These are phyloP conservation scores for Rhysida immarginata DNA, from an alignment of 1,140 invertebrate genomes.

Conservation along the genomic window DNA sequence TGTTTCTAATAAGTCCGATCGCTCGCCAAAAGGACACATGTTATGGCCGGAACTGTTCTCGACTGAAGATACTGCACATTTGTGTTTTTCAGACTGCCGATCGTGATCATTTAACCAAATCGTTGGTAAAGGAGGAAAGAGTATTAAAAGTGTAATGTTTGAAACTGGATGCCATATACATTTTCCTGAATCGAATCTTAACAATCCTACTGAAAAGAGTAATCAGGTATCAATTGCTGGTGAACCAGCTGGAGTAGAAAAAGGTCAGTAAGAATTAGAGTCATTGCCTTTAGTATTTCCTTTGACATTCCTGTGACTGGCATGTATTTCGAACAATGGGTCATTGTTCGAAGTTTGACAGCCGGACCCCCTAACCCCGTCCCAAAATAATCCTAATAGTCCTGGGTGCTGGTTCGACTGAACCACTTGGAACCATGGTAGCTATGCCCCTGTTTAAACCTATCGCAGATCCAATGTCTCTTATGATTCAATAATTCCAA, in stretches of 20 bases:
- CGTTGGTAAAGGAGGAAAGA: constrained; percentile 89
- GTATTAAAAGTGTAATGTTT: constrained; percentile 91
- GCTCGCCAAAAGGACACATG: no score
- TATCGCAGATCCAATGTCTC: constrained; percentile 47
- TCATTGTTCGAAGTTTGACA: no score
- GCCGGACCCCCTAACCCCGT: no score
- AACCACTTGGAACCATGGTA: no score
- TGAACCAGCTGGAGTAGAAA: constrained; percentile 76
- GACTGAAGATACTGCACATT: no score
- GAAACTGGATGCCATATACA: constrained; percentile 93
- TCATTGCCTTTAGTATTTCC: constrained; percentile 78
- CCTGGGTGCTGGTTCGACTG: no score
- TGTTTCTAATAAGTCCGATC: no score
- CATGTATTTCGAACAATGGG: no score
- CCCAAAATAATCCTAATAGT: no score
- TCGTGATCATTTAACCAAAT: constrained; percentile 95
- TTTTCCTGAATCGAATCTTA: constrained; percentile 94
- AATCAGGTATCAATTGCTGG: constrained; percentile 77
- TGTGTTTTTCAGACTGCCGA: no score
- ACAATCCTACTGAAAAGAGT: constrained; percentile 79
- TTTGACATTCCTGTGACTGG: no score
- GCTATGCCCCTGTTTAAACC: constrained; percentile 52
- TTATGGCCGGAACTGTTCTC: no score
- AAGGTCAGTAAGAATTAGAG: constrained; percentile 59
- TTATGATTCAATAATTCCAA: constrained; percentile 47